phyloP scores from a whole-genome alignment of 2,888 invertebrate species.

The Timema podura region DNA sequence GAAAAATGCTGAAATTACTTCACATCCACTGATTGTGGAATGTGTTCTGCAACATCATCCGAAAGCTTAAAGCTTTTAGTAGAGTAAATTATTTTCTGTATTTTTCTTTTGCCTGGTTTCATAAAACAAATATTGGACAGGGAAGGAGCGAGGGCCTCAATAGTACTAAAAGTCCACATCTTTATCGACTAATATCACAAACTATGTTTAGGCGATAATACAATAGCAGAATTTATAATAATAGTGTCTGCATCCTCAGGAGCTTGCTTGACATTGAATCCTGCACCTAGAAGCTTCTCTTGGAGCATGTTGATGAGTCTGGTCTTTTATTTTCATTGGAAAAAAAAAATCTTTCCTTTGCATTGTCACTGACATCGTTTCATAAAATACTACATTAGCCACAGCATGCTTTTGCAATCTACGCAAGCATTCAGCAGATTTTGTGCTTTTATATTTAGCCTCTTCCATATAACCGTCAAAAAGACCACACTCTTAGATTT shows the following conservation, averaged over 20 bases:
- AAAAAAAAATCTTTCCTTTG: neutral
- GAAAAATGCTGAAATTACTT: neutral
- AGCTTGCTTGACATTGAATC: neutral
- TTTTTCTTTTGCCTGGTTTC: conserved; percentile 6
- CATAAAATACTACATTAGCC: neutral
- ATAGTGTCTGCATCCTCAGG: neutral
- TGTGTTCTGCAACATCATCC: neutral
- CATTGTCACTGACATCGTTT: neutral
- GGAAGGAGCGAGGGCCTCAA: neutral
- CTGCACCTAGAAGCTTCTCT: neutral
- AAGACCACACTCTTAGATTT: neutral
- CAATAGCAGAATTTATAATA: neutral
- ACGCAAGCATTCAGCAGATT: neutral
- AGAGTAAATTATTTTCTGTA: neutral
- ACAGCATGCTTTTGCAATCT: neutral
- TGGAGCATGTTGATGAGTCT: neutral
- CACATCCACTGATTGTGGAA: conserved; percentile 7
- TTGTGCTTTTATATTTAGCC: neutral
- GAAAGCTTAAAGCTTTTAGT: neutral
- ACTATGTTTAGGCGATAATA: neutral
- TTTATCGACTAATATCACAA: neutral
- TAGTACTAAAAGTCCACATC: neutral
- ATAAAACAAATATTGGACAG: neutral
- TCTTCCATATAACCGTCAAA: neutral
- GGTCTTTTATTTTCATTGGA: neutral